Conservation (phyloP, 1,140 invertebrate genomes). For the Pseudomyrmex pallidus region DNA sequence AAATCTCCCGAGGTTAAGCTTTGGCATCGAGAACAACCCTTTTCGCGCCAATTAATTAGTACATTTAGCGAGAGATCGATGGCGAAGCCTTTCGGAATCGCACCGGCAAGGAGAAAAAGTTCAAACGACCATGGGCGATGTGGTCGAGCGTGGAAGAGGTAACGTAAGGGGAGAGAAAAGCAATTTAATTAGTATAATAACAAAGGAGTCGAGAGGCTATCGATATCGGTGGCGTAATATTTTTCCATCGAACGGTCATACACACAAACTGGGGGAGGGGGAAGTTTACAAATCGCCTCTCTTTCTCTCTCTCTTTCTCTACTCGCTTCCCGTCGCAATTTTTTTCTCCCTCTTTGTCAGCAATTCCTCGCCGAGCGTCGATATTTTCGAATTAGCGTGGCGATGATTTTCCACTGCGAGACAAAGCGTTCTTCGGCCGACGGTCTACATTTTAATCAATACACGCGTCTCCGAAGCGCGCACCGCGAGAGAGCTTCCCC, state of each 20-base stretch:
- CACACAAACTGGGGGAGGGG: not conserved
- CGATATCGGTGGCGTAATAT: slow-evolving; percentile 67
- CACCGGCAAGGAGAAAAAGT: slow-evolving; percentile 65
- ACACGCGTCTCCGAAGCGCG: slow-evolving; percentile 58
- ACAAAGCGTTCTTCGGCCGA: slow-evolving; percentile 80
- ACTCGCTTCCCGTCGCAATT: too few relatives aligned
- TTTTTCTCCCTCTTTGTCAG: not conserved
- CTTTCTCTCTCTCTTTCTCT: not conserved
- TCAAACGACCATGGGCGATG: slow-evolving; percentile 63
- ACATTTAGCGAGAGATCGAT: slow-evolving; percentile 64
- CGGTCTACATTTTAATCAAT: slow-evolving; percentile 84
- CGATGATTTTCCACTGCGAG: slow-evolving; percentile 80
- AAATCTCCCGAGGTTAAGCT: slow-evolving; percentile 47
- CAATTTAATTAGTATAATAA: slow-evolving; percentile 75
- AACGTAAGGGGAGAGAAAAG: slow-evolving; percentile 13
- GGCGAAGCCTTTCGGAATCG: slow-evolving; percentile 63
- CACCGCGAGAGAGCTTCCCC: slow-evolving; percentile 42
- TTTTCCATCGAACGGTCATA: slow-evolving; percentile 56
- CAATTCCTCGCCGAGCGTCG: slow-evolving; percentile 65
- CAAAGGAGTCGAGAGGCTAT: slow-evolving; percentile 66
- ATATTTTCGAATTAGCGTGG: slow-evolving; percentile 83
- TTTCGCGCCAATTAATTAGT: slow-evolving; percentile 71
- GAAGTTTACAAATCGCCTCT: slow-evolving; percentile 49
- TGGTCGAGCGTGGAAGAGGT: slow-evolving; percentile 38
- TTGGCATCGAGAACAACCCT: slow-evolving; percentile 42